Conservation (phyloP, 2,888 invertebrate species). For the Syritta pipiens region DNA sequence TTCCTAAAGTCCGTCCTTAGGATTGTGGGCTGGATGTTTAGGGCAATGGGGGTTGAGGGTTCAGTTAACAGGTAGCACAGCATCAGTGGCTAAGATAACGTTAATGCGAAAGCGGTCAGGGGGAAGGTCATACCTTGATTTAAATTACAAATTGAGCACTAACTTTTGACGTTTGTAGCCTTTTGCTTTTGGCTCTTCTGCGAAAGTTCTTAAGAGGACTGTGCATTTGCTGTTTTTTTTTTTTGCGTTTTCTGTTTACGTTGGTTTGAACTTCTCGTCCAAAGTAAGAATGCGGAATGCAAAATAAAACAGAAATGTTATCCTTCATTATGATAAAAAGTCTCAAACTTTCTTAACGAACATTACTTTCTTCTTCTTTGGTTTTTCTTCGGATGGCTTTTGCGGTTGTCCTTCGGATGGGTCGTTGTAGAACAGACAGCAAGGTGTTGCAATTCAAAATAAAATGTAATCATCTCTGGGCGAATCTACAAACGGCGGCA, state of each 20-base stretch:
- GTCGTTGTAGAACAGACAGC: too few species aligned
- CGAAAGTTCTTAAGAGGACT: constrained; percentile 2
- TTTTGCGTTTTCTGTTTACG: not conserved
- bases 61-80: not conserved
- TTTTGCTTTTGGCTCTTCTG: constrained; percentile 5
- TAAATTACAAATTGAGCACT: constrained; percentile 39
- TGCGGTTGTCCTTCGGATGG: too few species aligned
- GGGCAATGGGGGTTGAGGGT: too few species aligned
- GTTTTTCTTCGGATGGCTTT: constrained; percentile 4
- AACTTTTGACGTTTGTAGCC: constrained; percentile 5
- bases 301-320: constrained; percentile 31
- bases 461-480: too few species aligned
- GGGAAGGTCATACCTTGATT: constrained; percentile 13
- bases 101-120: not conserved
- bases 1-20: too few species aligned
- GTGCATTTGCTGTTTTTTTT: not conserved
- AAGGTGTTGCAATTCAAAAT: too few species aligned
- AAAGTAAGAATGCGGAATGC: not conserved
- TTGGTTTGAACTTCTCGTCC: too few species aligned
- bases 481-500: too few species aligned
- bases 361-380: constrained; percentile 40
- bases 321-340: constrained; percentile 41
- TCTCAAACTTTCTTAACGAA: constrained; percentile 41
- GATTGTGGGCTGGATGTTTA: too few species aligned
- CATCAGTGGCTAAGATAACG: not conserved